phyloP scores from a whole-genome alignment of 2,113 vertebrate genomes.

The Engystomops pustulosus region DNA sequence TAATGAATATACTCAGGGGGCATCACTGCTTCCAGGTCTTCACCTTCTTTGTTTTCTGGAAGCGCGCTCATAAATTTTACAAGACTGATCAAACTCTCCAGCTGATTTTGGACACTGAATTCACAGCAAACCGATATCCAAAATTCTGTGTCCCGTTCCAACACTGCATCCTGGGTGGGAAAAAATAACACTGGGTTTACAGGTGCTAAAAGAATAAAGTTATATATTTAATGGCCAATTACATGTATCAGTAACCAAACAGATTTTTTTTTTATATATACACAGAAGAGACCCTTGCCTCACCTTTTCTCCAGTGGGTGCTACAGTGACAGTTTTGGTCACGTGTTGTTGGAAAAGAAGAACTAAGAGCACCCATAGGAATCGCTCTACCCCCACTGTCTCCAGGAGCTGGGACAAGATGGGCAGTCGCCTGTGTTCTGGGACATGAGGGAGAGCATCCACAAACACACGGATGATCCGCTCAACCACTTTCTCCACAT shows the following conservation, averaged over 20 bases:
- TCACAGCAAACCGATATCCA: conserved; percentile 89
- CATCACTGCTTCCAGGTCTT: not conserved
- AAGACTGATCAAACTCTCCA: conserved; percentile 81
- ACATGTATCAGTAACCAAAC: too few relatives aligned
- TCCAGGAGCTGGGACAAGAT: conserved; percentile 82
- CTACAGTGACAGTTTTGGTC: conserved; percentile 71
- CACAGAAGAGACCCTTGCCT: conserved; percentile 26
- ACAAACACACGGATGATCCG: conserved; percentile 87
- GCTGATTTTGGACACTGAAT: conserved; percentile 80
- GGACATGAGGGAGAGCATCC: conserved; percentile 92
- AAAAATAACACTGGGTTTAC: too few relatives aligned
- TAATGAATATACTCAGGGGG: not conserved
- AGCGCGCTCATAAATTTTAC: conserved; percentile 85
- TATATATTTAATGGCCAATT: too few relatives aligned
- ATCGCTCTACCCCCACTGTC: conserved; percentile 81
- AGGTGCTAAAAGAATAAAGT: too few relatives aligned
- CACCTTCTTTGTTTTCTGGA: conserved; percentile 87
- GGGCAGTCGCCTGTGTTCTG: conserved; percentile 88
- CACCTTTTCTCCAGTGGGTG: conserved; percentile 82
- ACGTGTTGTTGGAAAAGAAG: conserved; percentile 90
- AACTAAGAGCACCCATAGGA: conserved; percentile 90
- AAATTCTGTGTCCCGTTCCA: conserved; percentile 89
- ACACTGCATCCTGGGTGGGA: conserved; percentile 78
- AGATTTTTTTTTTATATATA: too few relatives aligned
- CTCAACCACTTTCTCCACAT: conserved; percentile 77